Conservation (phyloP, 2,797 vertebrate genomes). For the Macroramphosus scolopax region DNA sequence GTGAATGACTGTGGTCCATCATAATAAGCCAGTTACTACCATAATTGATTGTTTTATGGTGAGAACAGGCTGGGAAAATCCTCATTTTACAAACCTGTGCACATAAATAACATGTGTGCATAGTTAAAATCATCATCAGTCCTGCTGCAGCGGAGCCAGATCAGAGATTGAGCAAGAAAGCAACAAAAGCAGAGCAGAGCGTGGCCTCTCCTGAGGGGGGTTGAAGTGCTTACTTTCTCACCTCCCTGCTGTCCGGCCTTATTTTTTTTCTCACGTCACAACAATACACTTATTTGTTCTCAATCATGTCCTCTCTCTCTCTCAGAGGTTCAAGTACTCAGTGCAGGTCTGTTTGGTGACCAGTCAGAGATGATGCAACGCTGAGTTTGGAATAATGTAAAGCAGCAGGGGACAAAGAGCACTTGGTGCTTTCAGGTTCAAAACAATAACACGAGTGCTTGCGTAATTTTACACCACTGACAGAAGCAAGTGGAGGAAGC, state of each 20-base stretch:
- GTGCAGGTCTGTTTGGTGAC: slow-evolving; percentile 18
- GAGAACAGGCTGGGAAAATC: too few relatives aligned
- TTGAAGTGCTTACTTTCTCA: slow-evolving; percentile 39
- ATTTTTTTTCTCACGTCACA: slow-evolving; percentile 19
- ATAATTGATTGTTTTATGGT: too few relatives aligned
- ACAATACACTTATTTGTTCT: slow-evolving; percentile 8
- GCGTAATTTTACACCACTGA: too few relatives aligned
- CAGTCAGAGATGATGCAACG: slow-evolving; percentile 29
- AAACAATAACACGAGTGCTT: background rate
- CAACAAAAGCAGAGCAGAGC: slow-evolving; percentile 1
- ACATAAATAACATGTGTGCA: too few relatives aligned
- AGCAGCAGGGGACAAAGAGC: slow-evolving; percentile 7
- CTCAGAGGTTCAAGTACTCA: slow-evolving; percentile 16
- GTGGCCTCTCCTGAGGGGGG: slow-evolving; percentile 15
- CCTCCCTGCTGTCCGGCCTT: slow-evolving; percentile 22
- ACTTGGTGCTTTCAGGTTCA: too few relatives aligned
- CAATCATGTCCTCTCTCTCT: slow-evolving; percentile 11
- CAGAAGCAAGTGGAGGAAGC: too few relatives aligned
- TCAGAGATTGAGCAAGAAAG: background rate
- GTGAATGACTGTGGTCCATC: too few relatives aligned
- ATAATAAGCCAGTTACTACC: too few relatives aligned
- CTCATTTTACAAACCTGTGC: too few relatives aligned
- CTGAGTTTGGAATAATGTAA: slow-evolving; percentile 1
- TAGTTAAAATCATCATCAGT: slow-evolving; percentile 1
- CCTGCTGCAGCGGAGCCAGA: slow-evolving; percentile 21